Conservation (phyloP, 1,140 invertebrate species). For the Anadara kagoshimensis region DNA sequence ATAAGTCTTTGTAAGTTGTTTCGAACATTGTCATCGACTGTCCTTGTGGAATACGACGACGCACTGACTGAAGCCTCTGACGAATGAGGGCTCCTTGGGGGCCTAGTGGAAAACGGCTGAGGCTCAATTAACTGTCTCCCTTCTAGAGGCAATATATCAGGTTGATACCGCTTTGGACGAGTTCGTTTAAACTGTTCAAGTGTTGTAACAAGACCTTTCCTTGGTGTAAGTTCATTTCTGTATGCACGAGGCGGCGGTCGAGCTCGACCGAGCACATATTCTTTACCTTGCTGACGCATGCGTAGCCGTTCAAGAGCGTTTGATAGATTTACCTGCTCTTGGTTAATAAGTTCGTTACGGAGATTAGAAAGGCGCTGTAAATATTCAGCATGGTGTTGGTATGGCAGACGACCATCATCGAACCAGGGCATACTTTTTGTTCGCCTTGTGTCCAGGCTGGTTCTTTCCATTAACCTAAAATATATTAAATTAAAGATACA, state of each 20-base stretch:
- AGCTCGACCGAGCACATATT: constrained; percentile 1
- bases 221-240: constrained; percentile 4
- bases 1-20: constrained; percentile 56
- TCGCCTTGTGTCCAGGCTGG: constrained; percentile 43
- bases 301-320: constrained; percentile 62
- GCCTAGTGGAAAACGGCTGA: constrained; percentile 17
- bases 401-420: constrained; percentile 40
- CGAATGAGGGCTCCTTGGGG: constrained; percentile 8
- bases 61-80: constrained; percentile 19
- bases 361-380: constrained; percentile 58
- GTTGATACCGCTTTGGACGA: constrained; percentile 51
- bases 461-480: constrained; percentile 60
- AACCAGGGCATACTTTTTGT: constrained; percentile 45
- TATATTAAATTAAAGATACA: neutral
- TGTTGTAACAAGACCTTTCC: constrained; percentile 53
- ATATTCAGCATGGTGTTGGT: constrained; percentile 60
- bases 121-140: constrained; percentile 61
- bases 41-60: neutral
- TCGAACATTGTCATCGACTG: constrained; percentile 53
- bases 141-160: constrained; percentile 56
- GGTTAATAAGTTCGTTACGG: constrained; percentile 56
- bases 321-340: constrained; percentile 60
- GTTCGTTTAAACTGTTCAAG: constrained; percentile 62
- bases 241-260: constrained; percentile 16
- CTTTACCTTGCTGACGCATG: constrained; percentile 34